Conservation (phyloP, 2,797 vertebrate species). For the Karalla daura region DNA sequence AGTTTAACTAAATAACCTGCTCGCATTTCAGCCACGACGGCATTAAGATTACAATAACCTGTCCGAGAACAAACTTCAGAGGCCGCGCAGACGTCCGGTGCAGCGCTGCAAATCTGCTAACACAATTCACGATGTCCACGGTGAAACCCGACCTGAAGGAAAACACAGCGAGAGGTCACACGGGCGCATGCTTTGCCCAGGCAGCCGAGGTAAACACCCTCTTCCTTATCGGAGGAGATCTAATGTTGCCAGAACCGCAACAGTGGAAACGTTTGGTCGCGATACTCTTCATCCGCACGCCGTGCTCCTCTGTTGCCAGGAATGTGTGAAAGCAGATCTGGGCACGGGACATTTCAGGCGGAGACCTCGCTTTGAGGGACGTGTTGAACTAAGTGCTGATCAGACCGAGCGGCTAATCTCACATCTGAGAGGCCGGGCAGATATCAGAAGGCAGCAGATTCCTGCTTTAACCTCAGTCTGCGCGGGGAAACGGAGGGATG, state of each 20-base stretch:
- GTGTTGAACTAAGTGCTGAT: conserved; percentile 38
- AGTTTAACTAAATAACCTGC: conserved; percentile 3
- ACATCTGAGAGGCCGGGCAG: conserved; percentile 30
- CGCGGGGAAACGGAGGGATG: not conserved
- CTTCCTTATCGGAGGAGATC: conserved; percentile 68
- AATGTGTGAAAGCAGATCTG: conserved; percentile 77
- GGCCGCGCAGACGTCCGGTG: conserved; percentile 14
- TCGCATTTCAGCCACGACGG: conserved; percentile 14
- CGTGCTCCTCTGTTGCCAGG: conserved; percentile 62
- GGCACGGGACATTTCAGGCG: conserved; percentile 47
- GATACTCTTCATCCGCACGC: conserved; percentile 68
- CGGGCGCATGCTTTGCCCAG: conserved; percentile 45
- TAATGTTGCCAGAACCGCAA: conserved; percentile 75
- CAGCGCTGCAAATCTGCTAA: conserved; percentile 52
- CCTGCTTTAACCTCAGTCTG: conserved; percentile 7
- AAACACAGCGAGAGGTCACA: conserved; percentile 58
- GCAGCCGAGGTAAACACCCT: conserved; percentile 57
- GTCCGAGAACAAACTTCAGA: conserved; percentile 25
- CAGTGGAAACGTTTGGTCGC: conserved; percentile 63
- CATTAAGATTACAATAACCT: not conserved
- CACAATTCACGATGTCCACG: conserved; percentile 42
- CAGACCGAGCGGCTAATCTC: conserved; percentile 42
- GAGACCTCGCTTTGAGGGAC: conserved; percentile 52
- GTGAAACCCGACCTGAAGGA: conserved; percentile 65
- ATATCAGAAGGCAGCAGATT: conserved; percentile 11